Conservation (phyloP, 1,140 invertebrate genomes). For the Ooceraea biroi region DNA sequence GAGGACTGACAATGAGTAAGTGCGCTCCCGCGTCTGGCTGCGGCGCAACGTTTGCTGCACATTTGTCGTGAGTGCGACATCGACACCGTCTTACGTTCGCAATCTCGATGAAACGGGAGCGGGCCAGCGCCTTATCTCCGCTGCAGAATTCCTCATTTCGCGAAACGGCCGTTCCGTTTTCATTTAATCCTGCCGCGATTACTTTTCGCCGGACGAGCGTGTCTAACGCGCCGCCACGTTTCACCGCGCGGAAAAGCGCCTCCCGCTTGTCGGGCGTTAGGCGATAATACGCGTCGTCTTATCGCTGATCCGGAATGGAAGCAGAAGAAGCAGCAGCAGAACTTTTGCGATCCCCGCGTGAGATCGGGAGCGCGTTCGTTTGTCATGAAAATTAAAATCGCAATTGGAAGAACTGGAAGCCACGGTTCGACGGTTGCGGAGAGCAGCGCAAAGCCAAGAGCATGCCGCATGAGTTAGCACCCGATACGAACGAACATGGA, state of each 20-base stretch:
- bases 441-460: background rate
- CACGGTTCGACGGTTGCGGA: background rate
- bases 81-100: slow-evolving; percentile 64
- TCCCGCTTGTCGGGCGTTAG: too few relatives aligned
- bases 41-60: slow-evolving; percentile 66
- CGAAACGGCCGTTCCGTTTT: slow-evolving; percentile 9
- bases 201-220: background rate
- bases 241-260: background rate
- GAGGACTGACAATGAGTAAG: slow-evolving; percentile 69
- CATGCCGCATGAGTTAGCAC: background rate
- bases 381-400: background rate
- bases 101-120: slow-evolving; percentile 57
- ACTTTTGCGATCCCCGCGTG: background rate
- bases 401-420: background rate
- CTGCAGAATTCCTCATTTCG: slow-evolving; percentile 28
- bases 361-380: background rate
- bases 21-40: slow-evolving; percentile 32
- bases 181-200: slow-evolving; percentile 4
- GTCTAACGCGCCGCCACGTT: background rate
- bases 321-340: too few relatives aligned
- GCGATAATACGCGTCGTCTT: too few relatives aligned
- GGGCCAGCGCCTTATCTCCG: slow-evolving; percentile 19
- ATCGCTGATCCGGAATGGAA: too few relatives aligned
- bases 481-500: background rate
- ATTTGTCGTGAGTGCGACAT: slow-evolving; percentile 68